phyloP scores from a whole-genome alignment of 2,797 vertebrate species.

The Tangara arthus region DNA sequence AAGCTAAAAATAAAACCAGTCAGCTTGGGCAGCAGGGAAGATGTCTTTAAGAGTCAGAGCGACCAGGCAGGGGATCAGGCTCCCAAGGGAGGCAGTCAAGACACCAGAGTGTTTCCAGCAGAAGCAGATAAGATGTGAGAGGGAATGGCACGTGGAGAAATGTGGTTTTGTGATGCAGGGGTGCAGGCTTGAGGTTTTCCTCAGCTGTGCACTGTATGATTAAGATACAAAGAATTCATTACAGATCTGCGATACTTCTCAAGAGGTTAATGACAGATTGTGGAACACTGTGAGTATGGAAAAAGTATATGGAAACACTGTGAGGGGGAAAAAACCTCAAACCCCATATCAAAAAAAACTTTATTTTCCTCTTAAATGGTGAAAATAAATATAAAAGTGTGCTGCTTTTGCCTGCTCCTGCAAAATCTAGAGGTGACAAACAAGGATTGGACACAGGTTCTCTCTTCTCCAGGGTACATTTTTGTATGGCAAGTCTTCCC shows the following conservation, averaged over 20 bases:
- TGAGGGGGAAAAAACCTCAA: not conserved
- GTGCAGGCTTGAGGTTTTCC: not conserved
- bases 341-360: not conserved
- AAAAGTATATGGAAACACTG: not conserved
- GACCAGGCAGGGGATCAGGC: not conserved
- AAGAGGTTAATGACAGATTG: not conserved
- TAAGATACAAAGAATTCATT: not conserved
- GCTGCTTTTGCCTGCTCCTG: not conserved
- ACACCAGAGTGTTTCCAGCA: not conserved
- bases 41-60: not conserved
- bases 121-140: not conserved
- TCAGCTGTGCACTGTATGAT: not conserved
- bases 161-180: not conserved
- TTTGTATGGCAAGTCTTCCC: not conserved
- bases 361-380: not conserved
- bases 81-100: not conserved
- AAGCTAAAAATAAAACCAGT: constrained; percentile 15
- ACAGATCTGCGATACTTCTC: not conserved
- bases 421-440: not conserved
- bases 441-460: not conserved
- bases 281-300: not conserved
- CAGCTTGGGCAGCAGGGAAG: not conserved
- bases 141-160: not conserved
- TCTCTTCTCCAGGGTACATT: not conserved
- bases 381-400: not conserved